These are phyloP conservation scores for Halcyon chelicuti DNA, from an alignment of 2,797 vertebrate genomes.

Conservation along the genomic window DNA sequence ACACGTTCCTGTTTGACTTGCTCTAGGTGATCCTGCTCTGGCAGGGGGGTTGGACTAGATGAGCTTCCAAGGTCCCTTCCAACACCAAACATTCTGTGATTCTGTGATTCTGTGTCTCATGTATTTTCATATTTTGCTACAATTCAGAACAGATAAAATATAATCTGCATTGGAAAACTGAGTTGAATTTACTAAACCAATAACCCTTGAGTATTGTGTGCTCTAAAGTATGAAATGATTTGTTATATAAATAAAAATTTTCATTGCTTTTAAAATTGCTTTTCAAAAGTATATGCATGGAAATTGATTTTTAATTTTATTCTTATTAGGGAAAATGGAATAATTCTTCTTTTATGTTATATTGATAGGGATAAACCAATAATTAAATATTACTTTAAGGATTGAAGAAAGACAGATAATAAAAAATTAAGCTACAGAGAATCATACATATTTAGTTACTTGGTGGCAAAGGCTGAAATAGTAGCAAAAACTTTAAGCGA, in stretches of 20 bases:
- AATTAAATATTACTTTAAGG: slow-evolving; percentile 13
- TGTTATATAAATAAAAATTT: background rate
- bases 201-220: background rate
- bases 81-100: no score
- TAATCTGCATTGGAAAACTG: background rate
- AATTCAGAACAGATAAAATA: background rate
- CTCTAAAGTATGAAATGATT: background rate
- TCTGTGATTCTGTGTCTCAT: no score
- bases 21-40: no score
- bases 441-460: background rate
- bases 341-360: background rate
- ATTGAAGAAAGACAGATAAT: background rate
- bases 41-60: no score
- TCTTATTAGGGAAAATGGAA: background rate
- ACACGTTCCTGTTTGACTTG: no score
- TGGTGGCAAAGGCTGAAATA: background rate
- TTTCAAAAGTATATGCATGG: background rate
- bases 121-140: background rate
- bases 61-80: no score
- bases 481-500: background rate
- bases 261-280: background rate
- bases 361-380: background rate
- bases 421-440: background rate
- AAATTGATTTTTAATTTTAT: slow-evolving; percentile 10
- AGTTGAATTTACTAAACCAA: background rate